phyloP scores from a whole-genome alignment of 2,888 invertebrate genomes.

The Parelbella ahira region DNA sequence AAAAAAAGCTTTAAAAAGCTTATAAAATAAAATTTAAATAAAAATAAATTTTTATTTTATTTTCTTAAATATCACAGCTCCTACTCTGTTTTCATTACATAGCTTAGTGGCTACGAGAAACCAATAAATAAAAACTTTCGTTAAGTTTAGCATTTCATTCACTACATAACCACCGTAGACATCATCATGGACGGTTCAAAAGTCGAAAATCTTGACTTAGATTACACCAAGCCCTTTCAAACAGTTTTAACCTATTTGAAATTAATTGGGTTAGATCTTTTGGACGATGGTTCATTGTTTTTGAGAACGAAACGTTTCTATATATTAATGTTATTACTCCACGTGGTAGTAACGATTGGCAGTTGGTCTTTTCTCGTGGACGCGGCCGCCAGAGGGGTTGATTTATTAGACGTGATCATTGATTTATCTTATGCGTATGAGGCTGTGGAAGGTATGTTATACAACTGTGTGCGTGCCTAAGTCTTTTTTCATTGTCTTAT shows the following conservation, averaged over 20 bases:
- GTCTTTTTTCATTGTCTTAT: too few species aligned
- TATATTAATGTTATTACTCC: constrained; percentile 21
- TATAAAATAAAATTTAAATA: too few species aligned
- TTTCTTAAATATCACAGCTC: neutral
- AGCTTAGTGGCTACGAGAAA: constrained; percentile 1
- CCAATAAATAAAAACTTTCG: neutral
- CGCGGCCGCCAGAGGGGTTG: constrained; percentile 12
- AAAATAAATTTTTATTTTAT: too few species aligned
- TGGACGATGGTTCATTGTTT: constrained; percentile 19
- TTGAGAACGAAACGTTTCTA: constrained; percentile 24
- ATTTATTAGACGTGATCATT: constrained; percentile 27
- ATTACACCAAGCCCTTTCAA: constrained; percentile 29
- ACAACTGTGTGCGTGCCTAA: too few species aligned
- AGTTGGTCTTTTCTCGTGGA: constrained; percentile 25
- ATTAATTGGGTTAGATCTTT: constrained; percentile 29
- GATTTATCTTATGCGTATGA: constrained; percentile 29
- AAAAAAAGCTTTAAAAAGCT: too few species aligned
- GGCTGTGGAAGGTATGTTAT: constrained; percentile 26
- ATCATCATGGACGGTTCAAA: too few species aligned
- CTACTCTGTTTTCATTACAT: too few species aligned
- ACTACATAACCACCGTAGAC: constrained; percentile 21
- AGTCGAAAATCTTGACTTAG: constrained; percentile 21
- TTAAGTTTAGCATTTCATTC: constrained; percentile 1
- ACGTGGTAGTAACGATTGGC: constrained; percentile 13
- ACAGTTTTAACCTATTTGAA: constrained; percentile 27